Evolutionary conservation across 2,797 vertebrate genomes (phyloP), one percentile per base, ranked within the genome.

Genomic region (Halcyon leucocephala): DNA sequence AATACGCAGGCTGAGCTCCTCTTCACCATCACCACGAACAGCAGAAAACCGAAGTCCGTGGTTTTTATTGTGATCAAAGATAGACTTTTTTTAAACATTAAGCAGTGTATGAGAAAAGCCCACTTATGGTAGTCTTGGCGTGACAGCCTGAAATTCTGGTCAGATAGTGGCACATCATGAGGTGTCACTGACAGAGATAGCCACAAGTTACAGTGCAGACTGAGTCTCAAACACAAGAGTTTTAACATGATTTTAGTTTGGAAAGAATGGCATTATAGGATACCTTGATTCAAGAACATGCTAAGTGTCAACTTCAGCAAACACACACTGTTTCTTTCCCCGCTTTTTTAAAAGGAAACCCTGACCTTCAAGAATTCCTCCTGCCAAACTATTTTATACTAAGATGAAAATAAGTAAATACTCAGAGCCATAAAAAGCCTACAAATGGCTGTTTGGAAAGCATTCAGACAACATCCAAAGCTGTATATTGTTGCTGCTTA

Each of bases 341-440:
- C 13, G 1, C 41, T 29, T 60, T 70, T 62, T 61, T 18, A 48
- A 83, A 92, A 84, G 44, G 12, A 78, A 95, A 57, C 9, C 20
- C 31, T 62, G 39, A 76, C 35, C 48, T 71, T 91, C 44, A 87
- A 46, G 57, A 95, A 85, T 62, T 89, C 37, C 37, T 73, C 37
- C 41, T 46, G 13, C 49, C 26, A 35, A 74, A 54, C 39, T 55
- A 18, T 52, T 54, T 87, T 61, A 51, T 33, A 66, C 12, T 3
- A 17, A 83, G 28, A 74, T 8, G 87, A 78, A 85, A 86, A 73
- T 16, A 6, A 72, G 3, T 21, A 65, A 58, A 31, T 71, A 64
- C 19, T 10, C 37, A 54, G 89, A 82, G 15, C 21, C 21, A 66
- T 1, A 64, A 77, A 84, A 82, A 58, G 28, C 13, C n/a, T 66